Base-by-base conservation (phyloP, 2,888 invertebrate species). In the Nematopogon swammerdamellus region DNA sequence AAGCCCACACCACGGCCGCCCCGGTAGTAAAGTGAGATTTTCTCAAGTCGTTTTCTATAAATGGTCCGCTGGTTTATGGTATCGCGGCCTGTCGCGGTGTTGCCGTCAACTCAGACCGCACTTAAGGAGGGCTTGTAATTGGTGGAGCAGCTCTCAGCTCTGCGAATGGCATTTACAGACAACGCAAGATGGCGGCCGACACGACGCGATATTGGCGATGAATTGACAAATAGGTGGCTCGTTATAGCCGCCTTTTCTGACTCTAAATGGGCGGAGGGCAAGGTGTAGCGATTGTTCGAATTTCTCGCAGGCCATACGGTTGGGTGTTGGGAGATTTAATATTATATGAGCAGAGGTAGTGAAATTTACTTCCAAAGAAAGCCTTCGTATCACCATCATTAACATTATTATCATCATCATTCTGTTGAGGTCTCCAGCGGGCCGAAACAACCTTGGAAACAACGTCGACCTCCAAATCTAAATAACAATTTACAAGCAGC, bases 51-150 rank as follows among this genome's bases (percentile, higher is more conserved):
- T 36, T 68, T 68, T 68, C 76, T 72, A 74, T 77, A 77, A 74
- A 79, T 72, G 77, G 76, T 69, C 65, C 58, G 68, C 71, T 64
- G 68, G 64, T 72, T 75, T 75, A 76, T 76, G 74, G 76, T 74
- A 73, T 72, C 72, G 65, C 56, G 60, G 58, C 36, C 36, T 36
- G 36, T 36, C 36, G 36, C 70, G 71, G 66, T 71, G 74, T 72
- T 65, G 65, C 67, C 70, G 72, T 71, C 72, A 69, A 62, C 63
- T 36, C 36, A 14, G 8, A n/a, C 11, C 36, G 36, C 36, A 36
- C 11, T 36, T 36, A 36, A 36, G 36, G 36, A 36, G 61, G 63
- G 55, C 65, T 67, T 74, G 76, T 77, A 77, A 79, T 77, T 79
- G 77, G 77, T 74, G 69, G 70, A 63, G 69, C 64, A 69, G 64